Conservation (phyloP, 2,113 vertebrate species). For the Carassius carassius region DNA sequence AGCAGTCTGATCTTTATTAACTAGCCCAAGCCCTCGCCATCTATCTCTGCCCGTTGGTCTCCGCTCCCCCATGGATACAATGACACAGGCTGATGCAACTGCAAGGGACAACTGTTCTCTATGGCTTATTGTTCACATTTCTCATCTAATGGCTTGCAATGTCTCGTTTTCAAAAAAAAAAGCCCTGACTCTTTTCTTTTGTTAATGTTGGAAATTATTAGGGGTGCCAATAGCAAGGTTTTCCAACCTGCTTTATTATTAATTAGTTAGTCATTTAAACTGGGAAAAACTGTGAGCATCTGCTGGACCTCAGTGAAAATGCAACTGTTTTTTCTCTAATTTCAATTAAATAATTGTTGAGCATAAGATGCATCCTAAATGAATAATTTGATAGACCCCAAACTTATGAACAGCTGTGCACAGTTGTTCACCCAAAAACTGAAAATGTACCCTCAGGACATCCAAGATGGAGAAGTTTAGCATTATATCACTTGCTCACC, state of each 20-base stretch:
- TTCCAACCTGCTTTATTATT: not conserved
- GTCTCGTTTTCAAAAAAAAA: constrained; percentile 11
- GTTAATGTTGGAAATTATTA: constrained; percentile 34
- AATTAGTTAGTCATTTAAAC: constrained; percentile 8
- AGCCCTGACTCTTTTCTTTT: constrained; percentile 24
- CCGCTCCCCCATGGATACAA: constrained; percentile 40
- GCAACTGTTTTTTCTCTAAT: no score
- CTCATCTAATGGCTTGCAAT: constrained; percentile 28
- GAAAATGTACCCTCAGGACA: no score
- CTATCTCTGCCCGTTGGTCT: constrained; percentile 55
- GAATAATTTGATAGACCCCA: no score
- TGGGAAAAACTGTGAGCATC: not conserved
- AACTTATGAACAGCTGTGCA: no score
- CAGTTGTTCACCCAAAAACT: no score
- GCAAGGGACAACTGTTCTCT: constrained; percentile 14
- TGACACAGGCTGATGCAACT: constrained; percentile 38
- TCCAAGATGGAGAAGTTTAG: no score
- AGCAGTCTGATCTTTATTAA: constrained; percentile 60
- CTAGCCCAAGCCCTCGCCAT: constrained; percentile 50
- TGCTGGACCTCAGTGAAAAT: no score
- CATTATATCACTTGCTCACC: no score
- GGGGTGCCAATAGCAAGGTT: not conserved
- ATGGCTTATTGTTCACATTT: constrained; percentile 43
- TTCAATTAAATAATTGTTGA: no score
- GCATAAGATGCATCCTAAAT: no score